Conservation (phyloP, 2,888 invertebrate genomes). For the Schrankia costaestrigalis region DNA sequence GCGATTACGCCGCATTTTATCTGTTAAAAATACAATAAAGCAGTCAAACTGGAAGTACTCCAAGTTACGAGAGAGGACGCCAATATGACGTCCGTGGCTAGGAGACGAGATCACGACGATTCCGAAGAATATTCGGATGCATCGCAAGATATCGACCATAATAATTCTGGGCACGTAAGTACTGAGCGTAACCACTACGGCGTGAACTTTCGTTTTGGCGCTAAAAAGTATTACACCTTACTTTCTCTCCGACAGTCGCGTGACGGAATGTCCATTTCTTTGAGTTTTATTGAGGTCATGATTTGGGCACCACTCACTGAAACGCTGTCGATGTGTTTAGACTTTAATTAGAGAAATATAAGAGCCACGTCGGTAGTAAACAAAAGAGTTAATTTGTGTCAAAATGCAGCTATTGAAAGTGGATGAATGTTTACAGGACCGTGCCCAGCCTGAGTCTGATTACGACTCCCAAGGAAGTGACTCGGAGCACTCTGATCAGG, state of each 20-base stretch:
- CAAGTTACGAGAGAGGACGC: constrained; percentile 67
- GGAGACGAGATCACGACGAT: constrained; percentile 66
- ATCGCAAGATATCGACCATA: constrained; percentile 72
- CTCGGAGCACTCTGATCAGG: constrained; percentile 81
- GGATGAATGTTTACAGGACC: constrained; percentile 70
- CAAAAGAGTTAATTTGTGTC: constrained; percentile 28
- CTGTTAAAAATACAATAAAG: constrained; percentile 41
- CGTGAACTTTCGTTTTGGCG: constrained; percentile 70
- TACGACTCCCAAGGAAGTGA: constrained; percentile 77
- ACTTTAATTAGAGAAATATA: constrained; percentile 42
- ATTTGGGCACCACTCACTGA: constrained; percentile 63
- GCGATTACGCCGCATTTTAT: constrained; percentile 44
- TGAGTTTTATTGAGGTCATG: constrained; percentile 74
- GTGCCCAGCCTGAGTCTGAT: constrained; percentile 63
- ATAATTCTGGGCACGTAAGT: constrained; percentile 72
- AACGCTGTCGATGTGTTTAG: constrained; percentile 53
- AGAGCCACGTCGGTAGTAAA: constrained; percentile 51
- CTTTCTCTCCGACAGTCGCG: constrained; percentile 74
- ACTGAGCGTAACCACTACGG: constrained; percentile 31
- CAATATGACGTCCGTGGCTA: constrained; percentile 73
- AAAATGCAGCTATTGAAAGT: constrained; percentile 71
- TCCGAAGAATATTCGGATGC: constrained; percentile 75
- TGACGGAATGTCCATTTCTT: constrained; percentile 77
- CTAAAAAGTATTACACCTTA: constrained; percentile 63
- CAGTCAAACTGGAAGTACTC: constrained; percentile 72